phyloP scores from a whole-genome alignment of 1,140 invertebrate genomes.

The Drosophila asahinai region DNA sequence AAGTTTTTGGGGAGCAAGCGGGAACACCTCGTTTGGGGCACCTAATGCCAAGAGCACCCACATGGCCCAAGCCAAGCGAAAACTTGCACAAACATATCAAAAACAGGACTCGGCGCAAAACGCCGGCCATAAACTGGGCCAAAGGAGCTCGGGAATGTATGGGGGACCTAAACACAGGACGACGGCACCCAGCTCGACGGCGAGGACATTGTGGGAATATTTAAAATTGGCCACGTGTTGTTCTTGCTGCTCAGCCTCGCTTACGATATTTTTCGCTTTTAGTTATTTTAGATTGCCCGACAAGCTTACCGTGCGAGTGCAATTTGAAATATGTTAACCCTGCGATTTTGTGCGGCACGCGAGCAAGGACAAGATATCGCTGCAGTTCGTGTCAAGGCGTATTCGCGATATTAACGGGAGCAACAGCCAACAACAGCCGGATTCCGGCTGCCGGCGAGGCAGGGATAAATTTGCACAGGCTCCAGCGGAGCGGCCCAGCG shows the following conservation, averaged over 20 bases:
- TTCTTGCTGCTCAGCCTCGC: slow-evolving; percentile 23
- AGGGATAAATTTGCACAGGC: slow-evolving; percentile 46
- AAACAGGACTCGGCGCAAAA: slow-evolving; percentile 65
- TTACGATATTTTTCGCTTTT: slow-evolving; percentile 48
- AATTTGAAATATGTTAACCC: slow-evolving; percentile 56
- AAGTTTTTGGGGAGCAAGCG: neutral
- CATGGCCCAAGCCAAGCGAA: slow-evolving; percentile 60
- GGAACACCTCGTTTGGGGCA: slow-evolving; percentile 29
- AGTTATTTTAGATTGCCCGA: slow-evolving; percentile 50
- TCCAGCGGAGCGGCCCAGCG: slow-evolving; percentile 35
- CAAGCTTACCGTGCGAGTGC: slow-evolving; percentile 53
- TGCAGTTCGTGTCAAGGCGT: slow-evolving; percentile 44
- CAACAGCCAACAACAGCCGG: slow-evolving; percentile 27
- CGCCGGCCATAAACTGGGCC: slow-evolving; percentile 66
- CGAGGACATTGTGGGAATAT: slow-evolving; percentile 66
- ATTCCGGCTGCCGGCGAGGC: slow-evolving; percentile 29
- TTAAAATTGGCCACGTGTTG: slow-evolving; percentile 66
- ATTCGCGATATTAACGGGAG: slow-evolving; percentile 46
- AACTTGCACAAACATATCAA: slow-evolving; percentile 74
- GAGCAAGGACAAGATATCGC: slow-evolving; percentile 33
- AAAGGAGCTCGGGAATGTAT: slow-evolving; percentile 22
- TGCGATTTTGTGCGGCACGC: slow-evolving; percentile 43
- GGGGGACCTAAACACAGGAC: slow-evolving; percentile 2
- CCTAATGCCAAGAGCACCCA: slow-evolving; percentile 57
- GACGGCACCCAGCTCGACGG: slow-evolving; percentile 32